phyloP scores from a whole-genome alignment of 2,113 vertebrate genomes.

The Leucopsar rothschildi region DNA sequence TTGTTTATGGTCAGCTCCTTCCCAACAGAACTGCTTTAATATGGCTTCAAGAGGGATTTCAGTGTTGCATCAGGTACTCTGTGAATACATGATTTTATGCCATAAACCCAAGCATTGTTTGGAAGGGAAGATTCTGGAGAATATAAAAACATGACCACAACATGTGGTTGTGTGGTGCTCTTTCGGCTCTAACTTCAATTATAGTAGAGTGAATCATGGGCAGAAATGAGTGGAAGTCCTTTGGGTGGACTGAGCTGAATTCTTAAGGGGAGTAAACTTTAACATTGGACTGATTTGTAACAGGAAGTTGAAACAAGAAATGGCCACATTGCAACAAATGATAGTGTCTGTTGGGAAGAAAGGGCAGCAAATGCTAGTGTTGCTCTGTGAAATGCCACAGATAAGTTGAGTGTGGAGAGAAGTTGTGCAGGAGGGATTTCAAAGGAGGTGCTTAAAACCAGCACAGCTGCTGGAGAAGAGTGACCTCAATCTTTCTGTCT shows the following conservation, averaged over 20 bases:
- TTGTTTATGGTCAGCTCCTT: neutral
- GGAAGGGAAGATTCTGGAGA: neutral
- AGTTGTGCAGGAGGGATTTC: neutral
- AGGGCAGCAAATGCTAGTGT: neutral
- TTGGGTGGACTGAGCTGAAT: neutral
- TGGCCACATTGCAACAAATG: accelerated
- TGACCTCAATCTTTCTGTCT: neutral
- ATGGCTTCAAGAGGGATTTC: neutral
- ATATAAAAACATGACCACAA: neutral
- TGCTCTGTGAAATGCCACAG: neutral
- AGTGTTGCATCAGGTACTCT: neutral
- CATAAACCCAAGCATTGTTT: neutral
- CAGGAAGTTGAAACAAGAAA: neutral
- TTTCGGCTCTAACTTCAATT: neutral
- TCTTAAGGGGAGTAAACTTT: neutral
- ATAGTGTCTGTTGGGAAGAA: neutral
- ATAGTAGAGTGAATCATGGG: neutral
- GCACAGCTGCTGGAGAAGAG: neutral
- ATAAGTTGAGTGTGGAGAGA: accelerated
- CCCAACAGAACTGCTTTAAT: neutral
- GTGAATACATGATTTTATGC: neutral
- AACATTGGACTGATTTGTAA: neutral
- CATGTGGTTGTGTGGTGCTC: neutral
- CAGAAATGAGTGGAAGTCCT: neutral
- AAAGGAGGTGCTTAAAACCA: neutral